Evolutionary conservation across 1,140 invertebrate species (phyloP).

Genomic region (Kradibia gibbosae): DNA sequence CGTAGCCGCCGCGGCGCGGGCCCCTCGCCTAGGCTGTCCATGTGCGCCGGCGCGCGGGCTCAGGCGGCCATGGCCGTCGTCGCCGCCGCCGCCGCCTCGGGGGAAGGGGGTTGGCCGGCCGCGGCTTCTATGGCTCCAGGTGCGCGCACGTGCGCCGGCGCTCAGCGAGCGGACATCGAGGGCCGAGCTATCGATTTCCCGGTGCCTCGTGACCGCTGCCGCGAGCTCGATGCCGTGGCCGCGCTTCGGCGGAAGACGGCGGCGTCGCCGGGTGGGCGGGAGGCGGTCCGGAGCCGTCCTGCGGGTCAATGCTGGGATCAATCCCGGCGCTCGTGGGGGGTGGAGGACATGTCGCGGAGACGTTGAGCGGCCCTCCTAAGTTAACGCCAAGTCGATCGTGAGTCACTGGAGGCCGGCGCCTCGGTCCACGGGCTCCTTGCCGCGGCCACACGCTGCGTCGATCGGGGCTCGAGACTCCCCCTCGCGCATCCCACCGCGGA

Average conservation of each 20-base stretch:
- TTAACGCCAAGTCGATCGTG: background rate
- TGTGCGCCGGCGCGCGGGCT: conserved; percentile 10
- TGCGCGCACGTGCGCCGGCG: conserved; percentile 14
- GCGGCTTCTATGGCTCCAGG: conserved; percentile 1
- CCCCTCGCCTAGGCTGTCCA: conserved; percentile 14
- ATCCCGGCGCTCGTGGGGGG: background rate
- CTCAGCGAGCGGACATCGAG: conserved; percentile 1
- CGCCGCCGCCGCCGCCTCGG: background rate
- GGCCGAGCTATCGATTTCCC: conserved; percentile 68
- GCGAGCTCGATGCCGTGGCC: background rate
- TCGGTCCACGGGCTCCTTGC: background rate
- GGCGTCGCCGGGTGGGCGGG: background rate
- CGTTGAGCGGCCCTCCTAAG: background rate
- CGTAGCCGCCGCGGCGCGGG: conserved; percentile 62
- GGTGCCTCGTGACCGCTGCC: conserved; percentile 68
- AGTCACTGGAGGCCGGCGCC: background rate
- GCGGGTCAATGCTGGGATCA: conserved; percentile 15
- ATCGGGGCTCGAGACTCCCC: conserved; percentile 26
- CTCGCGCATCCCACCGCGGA: background rate
- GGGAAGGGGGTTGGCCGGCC: background rate
- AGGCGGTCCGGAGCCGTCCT: background rate
- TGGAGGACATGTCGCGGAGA: background rate
- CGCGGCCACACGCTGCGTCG: conserved; percentile 41
- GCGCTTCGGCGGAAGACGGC: background rate
- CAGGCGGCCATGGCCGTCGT: conserved; percentile 11